A percentile compares a stretch with the other conserved stretches of the same genome.
phyloP scores from a whole-genome alignment of 1,140 invertebrate genomes.

The Neodiprion fabricii region DNA sequence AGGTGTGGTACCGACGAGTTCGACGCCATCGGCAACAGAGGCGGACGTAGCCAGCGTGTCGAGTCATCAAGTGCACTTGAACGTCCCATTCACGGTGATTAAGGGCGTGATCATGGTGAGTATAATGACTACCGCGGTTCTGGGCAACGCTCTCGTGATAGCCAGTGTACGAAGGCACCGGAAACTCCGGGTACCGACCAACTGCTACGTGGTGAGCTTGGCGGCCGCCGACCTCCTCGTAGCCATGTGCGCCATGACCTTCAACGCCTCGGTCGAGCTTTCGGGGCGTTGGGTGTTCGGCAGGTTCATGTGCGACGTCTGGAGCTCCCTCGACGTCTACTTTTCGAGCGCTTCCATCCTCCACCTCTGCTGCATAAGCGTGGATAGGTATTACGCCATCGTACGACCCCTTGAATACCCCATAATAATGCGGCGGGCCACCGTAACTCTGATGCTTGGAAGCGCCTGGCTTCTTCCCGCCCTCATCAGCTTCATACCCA shows the following conservation, averaged over 20 bases:
- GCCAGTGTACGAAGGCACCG: conserved; percentile 79
- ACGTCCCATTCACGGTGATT: conserved; percentile 54
- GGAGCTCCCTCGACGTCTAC: conserved; percentile 94
- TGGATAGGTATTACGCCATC: conserved; percentile 92
- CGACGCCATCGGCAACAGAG: too few relatives aligned
- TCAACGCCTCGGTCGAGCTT: conserved; percentile 88
- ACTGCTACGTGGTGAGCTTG: conserved; percentile 94
- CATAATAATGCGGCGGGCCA: conserved; percentile 82
- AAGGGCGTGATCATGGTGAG: conserved; percentile 70
- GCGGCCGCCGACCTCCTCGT: conserved; percentile 92
- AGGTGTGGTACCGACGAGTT: too few relatives aligned
- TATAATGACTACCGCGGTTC: conserved; percentile 79
- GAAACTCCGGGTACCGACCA: conserved; percentile 87
- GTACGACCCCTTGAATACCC: conserved; percentile 89
- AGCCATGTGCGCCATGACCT: conserved; percentile 93
- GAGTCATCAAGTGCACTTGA: too few relatives aligned
- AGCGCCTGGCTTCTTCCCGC: conserved; percentile 91
- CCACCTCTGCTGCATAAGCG: conserved; percentile 93
- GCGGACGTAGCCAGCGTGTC: too few relatives aligned
- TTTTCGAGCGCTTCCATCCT: conserved; percentile 94
- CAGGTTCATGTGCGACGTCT: conserved; percentile 89
- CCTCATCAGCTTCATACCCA: conserved; percentile 93
- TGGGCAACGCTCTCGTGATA: conserved; percentile 81
- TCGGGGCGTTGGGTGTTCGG: conserved; percentile 88
- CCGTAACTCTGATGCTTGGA: conserved; percentile 81